A percentile compares a stretch with the other conserved stretches of the same genome.
These are phyloP conservation scores for Lamellibrachia luymesi DNA, from an alignment of 1,140 invertebrate species.

Conservation along the genomic window DNA sequence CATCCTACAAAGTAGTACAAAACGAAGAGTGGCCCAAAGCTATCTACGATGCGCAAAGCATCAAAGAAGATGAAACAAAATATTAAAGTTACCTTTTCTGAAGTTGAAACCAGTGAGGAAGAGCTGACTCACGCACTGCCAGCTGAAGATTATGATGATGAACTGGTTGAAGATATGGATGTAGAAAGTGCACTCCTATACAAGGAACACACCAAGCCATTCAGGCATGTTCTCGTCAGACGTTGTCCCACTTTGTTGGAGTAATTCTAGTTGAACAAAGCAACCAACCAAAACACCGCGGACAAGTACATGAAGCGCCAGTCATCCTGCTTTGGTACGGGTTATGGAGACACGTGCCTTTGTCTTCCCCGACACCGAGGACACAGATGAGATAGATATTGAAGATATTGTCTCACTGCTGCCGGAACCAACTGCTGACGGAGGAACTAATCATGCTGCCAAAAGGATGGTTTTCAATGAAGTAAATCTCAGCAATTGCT, in stretches of 20 bases:
- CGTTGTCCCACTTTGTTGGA: neutral
- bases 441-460: neutral
- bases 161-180: no score
- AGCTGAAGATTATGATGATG: no score
- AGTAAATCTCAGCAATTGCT: neutral
- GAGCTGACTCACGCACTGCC: no score
- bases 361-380: neutral
- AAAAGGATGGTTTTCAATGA: neutral
- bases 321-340: no score
- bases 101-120: no score
- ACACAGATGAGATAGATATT: neutral
- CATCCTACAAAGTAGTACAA: neutral
- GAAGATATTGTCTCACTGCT: neutral
- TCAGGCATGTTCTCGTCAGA: no score
- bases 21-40: no score
- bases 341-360: neutral
- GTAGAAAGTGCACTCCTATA: no score
- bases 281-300: neutral
- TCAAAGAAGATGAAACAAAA: neutral
- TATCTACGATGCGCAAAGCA: neutral
- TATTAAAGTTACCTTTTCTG: no score
- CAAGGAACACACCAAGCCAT: no score
- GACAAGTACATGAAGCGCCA: neutral
- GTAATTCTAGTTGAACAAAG: neutral
- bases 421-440: neutral